These are phyloP conservation scores for Scolopax rusticola DNA, from an alignment of 2,797 vertebrate species.

Conservation along the genomic window DNA sequence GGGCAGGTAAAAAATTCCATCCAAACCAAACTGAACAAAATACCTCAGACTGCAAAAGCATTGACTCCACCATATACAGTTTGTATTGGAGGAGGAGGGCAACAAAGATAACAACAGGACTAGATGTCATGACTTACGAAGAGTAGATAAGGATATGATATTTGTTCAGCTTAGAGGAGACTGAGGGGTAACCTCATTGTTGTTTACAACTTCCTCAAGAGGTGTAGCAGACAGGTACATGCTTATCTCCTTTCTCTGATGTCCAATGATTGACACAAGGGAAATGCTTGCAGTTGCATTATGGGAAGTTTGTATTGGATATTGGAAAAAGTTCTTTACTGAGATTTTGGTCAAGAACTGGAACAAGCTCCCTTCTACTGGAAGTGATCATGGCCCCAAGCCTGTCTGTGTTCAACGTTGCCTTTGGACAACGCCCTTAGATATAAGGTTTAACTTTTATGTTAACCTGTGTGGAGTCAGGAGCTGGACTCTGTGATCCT, in stretches of 20 bases:
- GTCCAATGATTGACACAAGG: not conserved
- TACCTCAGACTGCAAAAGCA: not conserved
- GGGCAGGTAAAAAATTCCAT: not conserved
- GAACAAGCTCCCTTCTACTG: not conserved
- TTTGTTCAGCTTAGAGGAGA: not conserved
- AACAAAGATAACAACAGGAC: not conserved
- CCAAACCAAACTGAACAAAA: not conserved
- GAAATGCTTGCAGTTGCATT: not conserved
- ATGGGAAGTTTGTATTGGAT: not conserved
- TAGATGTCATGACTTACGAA: not conserved
- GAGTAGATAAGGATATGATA: accelerated
- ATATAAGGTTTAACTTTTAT: not conserved
- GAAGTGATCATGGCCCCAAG: accelerated
- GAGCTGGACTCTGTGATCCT: not conserved
- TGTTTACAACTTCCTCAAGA: not conserved
- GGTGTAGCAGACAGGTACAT: not conserved
- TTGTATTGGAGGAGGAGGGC: not conserved
- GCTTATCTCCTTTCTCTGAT: not conserved
- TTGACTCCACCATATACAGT: not conserved
- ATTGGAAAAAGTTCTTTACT: not conserved
- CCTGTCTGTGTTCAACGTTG: not conserved
- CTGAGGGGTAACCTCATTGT: not conserved
- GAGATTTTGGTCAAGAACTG: not conserved
- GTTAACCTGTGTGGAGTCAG: not conserved
- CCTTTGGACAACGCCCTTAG: not conserved